Percentiles rank a stretch among this genome's conserved stretches.
These are phyloP conservation scores for Prietella phreatophila DNA, from an alignment of 2,113 vertebrate species.

Conservation along the genomic window DNA sequence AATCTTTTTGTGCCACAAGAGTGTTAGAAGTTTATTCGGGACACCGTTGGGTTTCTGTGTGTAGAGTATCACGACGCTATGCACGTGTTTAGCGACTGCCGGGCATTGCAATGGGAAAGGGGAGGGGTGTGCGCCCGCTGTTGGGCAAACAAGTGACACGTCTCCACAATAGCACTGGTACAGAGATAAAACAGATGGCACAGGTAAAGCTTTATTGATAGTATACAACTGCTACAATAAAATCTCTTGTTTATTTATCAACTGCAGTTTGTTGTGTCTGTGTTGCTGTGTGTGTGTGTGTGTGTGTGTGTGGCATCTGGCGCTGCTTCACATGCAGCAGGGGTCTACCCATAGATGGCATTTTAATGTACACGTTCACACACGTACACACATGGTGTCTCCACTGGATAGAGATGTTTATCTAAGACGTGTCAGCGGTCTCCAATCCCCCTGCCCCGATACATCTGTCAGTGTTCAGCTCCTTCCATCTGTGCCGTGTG, in stretches of 20 bases:
- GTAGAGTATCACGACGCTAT: too few species aligned
- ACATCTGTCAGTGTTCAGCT: slow-evolving; percentile 58
- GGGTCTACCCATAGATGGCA: slow-evolving; percentile 48
- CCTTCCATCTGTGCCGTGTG: slow-evolving; percentile 52
- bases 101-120: too few species aligned
- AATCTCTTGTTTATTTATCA: neutral
- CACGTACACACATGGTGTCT: slow-evolving; percentile 38
- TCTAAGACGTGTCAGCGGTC: slow-evolving; percentile 51
- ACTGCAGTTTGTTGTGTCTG: neutral
- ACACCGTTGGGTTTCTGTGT: too few species aligned
- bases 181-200: too few species aligned
- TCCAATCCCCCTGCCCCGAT: slow-evolving; percentile 67
- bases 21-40: too few species aligned
- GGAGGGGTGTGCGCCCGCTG: too few species aligned
- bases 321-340: slow-evolving; percentile 59
- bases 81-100: too few species aligned
- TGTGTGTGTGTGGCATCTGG: slow-evolving; percentile 63
- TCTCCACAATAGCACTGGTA: too few species aligned
- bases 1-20: too few species aligned
- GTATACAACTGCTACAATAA: too few species aligned
- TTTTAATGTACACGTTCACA: slow-evolving; percentile 53
- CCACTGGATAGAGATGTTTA: slow-evolving; percentile 67
- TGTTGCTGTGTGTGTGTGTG: slow-evolving; percentile 17
- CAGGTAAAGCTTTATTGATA: too few species aligned
- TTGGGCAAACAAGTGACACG: too few species aligned